These are phyloP conservation scores for Apteryx owenii DNA, from an alignment of 2,113 vertebrate species.

Conservation along the genomic window DNA sequence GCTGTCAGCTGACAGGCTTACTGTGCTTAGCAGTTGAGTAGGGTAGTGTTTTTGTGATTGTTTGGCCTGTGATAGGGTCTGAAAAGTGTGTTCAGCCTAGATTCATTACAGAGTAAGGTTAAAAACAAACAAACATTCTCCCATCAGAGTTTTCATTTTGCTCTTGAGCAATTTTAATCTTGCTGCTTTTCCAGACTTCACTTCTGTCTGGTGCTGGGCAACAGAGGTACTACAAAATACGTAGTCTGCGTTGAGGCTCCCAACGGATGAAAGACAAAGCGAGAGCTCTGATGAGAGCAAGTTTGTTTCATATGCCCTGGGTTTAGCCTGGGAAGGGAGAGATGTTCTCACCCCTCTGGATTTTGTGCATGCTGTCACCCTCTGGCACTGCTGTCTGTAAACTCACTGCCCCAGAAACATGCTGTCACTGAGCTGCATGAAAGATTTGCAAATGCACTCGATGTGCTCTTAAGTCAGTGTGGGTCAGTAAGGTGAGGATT, in stretches of 20 bases:
- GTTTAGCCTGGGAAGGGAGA: neutral
- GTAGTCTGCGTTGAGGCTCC: neutral
- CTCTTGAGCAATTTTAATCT: neutral
- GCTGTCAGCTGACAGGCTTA: neutral
- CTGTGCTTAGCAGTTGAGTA: neutral
- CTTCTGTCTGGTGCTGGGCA: neutral
- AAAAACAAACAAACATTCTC: neutral
- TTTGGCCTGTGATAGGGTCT: neutral
- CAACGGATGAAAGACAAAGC: neutral
- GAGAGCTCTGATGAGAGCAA: neutral
- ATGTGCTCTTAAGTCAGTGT: neutral
- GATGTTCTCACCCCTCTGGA: neutral
- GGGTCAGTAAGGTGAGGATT: neutral
- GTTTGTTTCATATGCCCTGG: neutral
- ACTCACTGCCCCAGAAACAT: neutral
- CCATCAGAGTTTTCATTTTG: neutral
- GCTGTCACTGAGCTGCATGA: neutral
- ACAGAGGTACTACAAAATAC: accelerated
- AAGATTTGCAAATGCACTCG: neutral
- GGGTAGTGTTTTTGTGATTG: neutral
- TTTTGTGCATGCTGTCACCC: neutral
- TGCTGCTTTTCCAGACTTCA: neutral
- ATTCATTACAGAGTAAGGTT: neutral
- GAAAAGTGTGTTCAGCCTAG: neutral
- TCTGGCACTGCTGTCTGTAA: neutral